A percentile compares a stretch with the other conserved stretches of the same genome.
Evolutionary conservation across 1,140 invertebrate species (phyloP).

Genomic region (Pollicipes pollicipes): DNA sequence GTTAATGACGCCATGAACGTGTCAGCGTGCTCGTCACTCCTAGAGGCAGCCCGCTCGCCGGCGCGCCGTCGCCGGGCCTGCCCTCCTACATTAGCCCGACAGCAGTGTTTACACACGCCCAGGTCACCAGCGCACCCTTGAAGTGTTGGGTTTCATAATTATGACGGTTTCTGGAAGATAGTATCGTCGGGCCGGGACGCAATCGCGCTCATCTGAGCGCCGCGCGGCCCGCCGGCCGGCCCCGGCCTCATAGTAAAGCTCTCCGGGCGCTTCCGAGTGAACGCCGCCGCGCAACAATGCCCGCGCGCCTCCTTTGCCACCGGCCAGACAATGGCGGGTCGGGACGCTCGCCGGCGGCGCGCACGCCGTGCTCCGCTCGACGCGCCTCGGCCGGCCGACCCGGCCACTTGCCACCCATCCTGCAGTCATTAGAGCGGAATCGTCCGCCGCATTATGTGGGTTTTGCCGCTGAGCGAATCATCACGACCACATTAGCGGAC

Average conservation of each 20-base stretch:
- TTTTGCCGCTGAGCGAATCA: neutral
- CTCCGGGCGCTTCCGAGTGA: no score
- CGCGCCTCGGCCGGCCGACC: no score
- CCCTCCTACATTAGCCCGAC: neutral
- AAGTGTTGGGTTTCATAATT: neutral
- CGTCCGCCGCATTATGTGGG: neutral
- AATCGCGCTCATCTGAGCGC: neutral
- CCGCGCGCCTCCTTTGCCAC: no score
- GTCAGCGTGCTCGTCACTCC: neutral
- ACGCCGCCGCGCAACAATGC: no score
- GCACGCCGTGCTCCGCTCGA: neutral
- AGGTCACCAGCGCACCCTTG: neutral
- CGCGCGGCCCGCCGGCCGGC: no score
- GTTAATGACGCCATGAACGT: neutral
- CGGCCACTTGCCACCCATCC: no score
- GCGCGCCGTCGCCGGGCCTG: neutral
- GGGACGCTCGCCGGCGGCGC: no score
- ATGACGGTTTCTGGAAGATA: neutral
- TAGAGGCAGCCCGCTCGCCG: neutral
- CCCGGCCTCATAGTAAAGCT: no score
- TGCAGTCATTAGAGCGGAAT: neutral
- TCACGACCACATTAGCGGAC: neutral
- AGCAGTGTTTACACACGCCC: neutral
- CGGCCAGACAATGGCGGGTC: neutral
- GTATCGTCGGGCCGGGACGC: neutral